Conservation (phyloP, 2,113 vertebrate genomes). For the Alethe castanea region DNA sequence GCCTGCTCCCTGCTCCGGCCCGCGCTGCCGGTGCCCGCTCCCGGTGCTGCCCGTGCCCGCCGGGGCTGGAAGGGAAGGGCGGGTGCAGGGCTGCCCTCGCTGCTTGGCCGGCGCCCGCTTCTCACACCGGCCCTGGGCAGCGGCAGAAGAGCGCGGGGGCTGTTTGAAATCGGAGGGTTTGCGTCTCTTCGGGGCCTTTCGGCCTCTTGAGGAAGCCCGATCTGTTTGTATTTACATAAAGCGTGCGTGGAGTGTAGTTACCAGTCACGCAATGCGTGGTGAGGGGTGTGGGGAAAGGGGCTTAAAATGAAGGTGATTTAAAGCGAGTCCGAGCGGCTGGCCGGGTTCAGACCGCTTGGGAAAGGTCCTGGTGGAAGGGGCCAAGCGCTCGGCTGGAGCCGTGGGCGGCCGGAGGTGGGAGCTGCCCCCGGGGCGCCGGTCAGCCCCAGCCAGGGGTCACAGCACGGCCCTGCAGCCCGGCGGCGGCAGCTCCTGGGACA, state of each 20-base stretch:
- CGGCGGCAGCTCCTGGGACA: background rate
- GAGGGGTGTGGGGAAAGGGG: background rate
- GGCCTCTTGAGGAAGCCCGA: background rate
- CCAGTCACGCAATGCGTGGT: background rate
- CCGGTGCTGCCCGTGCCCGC: rapidly evolving
- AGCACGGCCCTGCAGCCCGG: rapidly evolving
- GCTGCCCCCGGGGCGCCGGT: rapidly evolving
- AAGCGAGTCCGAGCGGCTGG: background rate
- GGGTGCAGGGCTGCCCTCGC: rapidly evolving
- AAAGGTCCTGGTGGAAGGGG: too few relatives aligned
- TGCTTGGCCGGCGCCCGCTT: too few relatives aligned
- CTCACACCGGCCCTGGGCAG: background rate
- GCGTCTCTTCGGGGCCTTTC: background rate
- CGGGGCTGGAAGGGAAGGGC: background rate
- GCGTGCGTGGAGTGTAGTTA: background rate
- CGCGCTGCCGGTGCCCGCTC: background rate
- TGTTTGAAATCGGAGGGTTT: too few relatives aligned
- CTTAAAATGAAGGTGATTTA: background rate
- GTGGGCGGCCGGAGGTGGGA: rapidly evolving
- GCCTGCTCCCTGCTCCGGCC: background rate
- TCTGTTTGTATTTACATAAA: background rate
- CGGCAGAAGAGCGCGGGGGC: too few relatives aligned
- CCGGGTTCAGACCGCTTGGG: rapidly evolving
- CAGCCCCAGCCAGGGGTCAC: rapidly evolving
- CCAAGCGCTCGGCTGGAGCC: rapidly evolving